These are phyloP conservation scores for Xyrauchen texanus DNA, from an alignment of 2,113 vertebrate genomes.

Conservation along the genomic window DNA sequence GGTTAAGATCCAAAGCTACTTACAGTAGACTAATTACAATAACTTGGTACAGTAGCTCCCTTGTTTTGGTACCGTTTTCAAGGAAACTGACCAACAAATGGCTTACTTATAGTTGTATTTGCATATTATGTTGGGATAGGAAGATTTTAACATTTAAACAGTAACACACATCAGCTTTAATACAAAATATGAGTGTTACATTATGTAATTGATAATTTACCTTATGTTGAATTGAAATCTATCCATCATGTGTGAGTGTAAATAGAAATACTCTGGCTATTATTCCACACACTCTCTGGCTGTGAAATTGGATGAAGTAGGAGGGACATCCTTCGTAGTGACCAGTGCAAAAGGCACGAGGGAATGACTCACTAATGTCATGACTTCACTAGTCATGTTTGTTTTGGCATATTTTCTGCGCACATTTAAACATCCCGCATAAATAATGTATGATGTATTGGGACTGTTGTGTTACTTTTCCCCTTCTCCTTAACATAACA, in stretches of 20 bases:
- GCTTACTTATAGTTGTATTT: too few species aligned
- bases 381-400: conserved; percentile 7
- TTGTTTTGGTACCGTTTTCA: too few species aligned
- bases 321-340: neutral
- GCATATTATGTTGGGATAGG: too few species aligned
- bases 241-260: conserved; percentile 1
- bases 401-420: neutral
- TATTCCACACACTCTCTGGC: neutral
- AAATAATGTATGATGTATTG: conserved; percentile 30
- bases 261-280: neutral
- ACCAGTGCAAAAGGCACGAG: neutral
- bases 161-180: too few species aligned
- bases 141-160: too few species aligned
- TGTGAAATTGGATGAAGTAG: conserved; percentile 4
- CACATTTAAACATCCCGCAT: conserved; percentile 15
- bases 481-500: conserved; percentile 56
- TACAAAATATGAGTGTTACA: neutral
- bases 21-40: too few species aligned
- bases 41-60: too few species aligned
- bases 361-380: conserved; percentile 12
- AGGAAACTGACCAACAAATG: too few species aligned
- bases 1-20: too few species aligned
- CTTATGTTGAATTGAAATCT: conserved; percentile 20
- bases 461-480: conserved; percentile 23
- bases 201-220: neutral